Base-by-base conservation (phyloP, 1,140 invertebrate species). In the Gonatopus flavifemur region DNA sequence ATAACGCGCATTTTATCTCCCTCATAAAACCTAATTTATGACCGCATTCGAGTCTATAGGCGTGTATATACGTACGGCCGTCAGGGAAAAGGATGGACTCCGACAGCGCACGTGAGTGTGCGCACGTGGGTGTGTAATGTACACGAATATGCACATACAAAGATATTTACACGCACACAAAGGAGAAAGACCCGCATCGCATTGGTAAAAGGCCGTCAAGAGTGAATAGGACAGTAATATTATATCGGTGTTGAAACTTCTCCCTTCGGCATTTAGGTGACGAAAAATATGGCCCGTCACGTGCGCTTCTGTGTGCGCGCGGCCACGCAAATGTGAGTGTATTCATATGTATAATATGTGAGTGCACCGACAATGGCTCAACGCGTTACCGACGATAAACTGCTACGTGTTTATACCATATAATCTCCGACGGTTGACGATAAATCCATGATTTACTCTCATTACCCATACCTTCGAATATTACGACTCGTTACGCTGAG, bases 21-120 rank as follows among this genome's bases (percentile, higher is more conserved):
- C 72, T 77, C 76, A 72, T 78, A 78, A 78, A 78, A 75, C 64
- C 59, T 76, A 76, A 78, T 78, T 77, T 78, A 78, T 74, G 65
- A 66, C 64, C 65, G 60, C 71, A 74, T 72, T 63, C 70, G 54
- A 66, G 68, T 67, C 66, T 57, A 67, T 67, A 59, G 66, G 62
- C 66, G 59, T 68, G 52, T 63, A 68, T 33, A 38, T 44, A 55
- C 15, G 16, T 18, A 18, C 52, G 44, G 41, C 36, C 44, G 33
- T 57, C 46, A n/a, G 58, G 55, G 58, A 61, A 62, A 57, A 62
- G 59, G 49, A 61, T 53, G 49, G 49, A 45, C 46, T 43, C 57
- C 48, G 42, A 57, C 58, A 53, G 47, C 22, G 49, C 30, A 52
- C 52, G 57, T 59, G 57, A n/a, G 35, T 19, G 13, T 19, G 10